Percentiles rank a stretch among this genome's conserved stretches.
Conservation (phyloP, 2,888 invertebrate genomes). For the Cylloceria caligata region DNA sequence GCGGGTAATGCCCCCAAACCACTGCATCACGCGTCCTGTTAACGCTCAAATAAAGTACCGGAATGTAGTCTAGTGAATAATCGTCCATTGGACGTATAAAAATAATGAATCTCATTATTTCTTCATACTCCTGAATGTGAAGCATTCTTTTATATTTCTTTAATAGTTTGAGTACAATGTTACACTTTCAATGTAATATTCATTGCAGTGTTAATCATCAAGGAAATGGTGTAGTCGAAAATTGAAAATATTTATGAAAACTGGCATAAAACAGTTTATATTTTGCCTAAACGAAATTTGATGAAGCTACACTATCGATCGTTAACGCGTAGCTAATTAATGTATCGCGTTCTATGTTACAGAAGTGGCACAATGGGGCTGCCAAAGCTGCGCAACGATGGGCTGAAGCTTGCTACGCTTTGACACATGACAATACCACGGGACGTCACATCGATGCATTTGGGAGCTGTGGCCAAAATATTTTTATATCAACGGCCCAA, state of each 20-base stretch:
- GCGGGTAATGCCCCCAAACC: conserved; percentile 30
- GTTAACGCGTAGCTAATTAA: conserved; percentile 18
- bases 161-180: not conserved
- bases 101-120: conserved; percentile 31
- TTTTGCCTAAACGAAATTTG: no score
- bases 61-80: conserved; percentile 33
- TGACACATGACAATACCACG: conserved; percentile 89
- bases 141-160: not conserved
- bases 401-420: conserved; percentile 89
- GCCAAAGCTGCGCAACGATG: conserved; percentile 91
- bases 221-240: no score
- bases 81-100: conserved; percentile 14
- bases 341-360: conserved; percentile 72
- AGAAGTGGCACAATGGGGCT: conserved; percentile 91
- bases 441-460: conserved; percentile 89
- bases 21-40: conserved; percentile 39
- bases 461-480: conserved; percentile 93
- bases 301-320: conserved; percentile 21
- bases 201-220: no score
- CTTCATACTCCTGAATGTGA: not conserved
- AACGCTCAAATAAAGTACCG: conserved; percentile 1
- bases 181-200: no score
- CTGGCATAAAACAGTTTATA: no score
- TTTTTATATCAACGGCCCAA: conserved; percentile 92
- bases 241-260: conserved; percentile 5